Conservation (phyloP, 1,140 invertebrate genomes). For the Oryzaephilus surinamensis region DNA sequence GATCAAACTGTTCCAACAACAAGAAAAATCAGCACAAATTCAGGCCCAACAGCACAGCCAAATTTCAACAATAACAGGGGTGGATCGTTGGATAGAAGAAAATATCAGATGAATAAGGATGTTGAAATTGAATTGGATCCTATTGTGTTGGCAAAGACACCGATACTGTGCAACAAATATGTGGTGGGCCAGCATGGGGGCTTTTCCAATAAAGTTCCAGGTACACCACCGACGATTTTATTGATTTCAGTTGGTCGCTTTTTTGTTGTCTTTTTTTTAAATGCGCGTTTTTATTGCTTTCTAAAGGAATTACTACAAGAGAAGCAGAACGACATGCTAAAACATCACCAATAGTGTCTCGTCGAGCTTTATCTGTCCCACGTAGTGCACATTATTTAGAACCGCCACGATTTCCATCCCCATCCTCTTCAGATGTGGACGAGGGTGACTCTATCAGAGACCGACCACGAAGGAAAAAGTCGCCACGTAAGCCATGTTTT, state of each 20-base stretch:
- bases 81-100: conserved; percentile 38
- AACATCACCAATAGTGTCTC: conserved; percentile 4
- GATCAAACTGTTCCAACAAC: conserved; percentile 5
- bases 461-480: conserved; percentile 11
- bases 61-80: conserved; percentile 12
- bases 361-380: conserved; percentile 21
- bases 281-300: not conserved
- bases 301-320: conserved; percentile 11
- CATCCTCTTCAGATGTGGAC: conserved; percentile 1
- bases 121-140: conserved; percentile 29
- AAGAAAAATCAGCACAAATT: conserved; percentile 15
- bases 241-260: no score
- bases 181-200: conserved; percentile 48
- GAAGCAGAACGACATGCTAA: conserved; percentile 9
- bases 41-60: conserved; percentile 6
- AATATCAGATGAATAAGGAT: conserved; percentile 21
- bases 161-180: conserved; percentile 62
- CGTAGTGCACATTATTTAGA: conserved; percentile 24
- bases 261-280: no score
- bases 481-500: conserved; percentile 3
- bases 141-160: conserved; percentile 38
- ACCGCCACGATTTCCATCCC: conserved; percentile 16
- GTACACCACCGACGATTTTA: no score
- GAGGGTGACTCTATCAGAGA: conserved; percentile 6
- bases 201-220: conserved; percentile 16